Base-by-base conservation (phyloP, 1,140 invertebrate genomes). In the Micrasema minimum region DNA sequence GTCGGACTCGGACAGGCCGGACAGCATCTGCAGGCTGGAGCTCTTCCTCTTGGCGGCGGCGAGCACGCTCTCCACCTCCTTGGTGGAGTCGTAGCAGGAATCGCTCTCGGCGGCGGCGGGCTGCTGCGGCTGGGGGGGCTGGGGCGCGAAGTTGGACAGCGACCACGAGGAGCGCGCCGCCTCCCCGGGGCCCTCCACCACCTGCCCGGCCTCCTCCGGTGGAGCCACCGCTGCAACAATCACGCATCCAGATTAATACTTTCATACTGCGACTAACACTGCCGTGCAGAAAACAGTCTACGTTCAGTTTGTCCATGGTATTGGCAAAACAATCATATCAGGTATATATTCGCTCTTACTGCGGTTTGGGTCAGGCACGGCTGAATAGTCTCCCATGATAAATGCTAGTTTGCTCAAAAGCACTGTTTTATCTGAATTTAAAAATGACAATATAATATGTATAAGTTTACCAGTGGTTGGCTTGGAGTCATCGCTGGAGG, bases 41-140 rank as follows among this genome's bases (percentile, higher is more conserved):
- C 81, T 79, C 70, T 83, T 83, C 51, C 74, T 79, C 69, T 83
- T 83, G 38, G 83, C 82, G 65, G 83, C 82, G 3, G 82, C 84
- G 12, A 86, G 76, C 0, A 83, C 82, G 65, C 79, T 80, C 66
- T 83, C 80, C 5, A 86, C 76, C 71, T 85, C 79, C 75, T 84
- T 82, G 2, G 78, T 78, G 2, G 80, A 80, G 73, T 85, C 82
- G 66, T 78, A 80, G 57, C 82, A 80, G 50, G 78, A 79, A 51
- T 84, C 82, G 0, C 83, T 79, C 72, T 81, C 80, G 12, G 55
- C 35, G 12, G 59, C 16, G 35, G 59, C 26, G 0, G 48, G 80
- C 0, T 78, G 48, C 20, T 20, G 26, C 7, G 37, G 37, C n/a
- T 22, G 80, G 0, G 82, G 80, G 0, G 78, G 53, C 23, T 53